phyloP scores from a whole-genome alignment of 2,888 invertebrate genomes.

The Coelinius sp. region DNA sequence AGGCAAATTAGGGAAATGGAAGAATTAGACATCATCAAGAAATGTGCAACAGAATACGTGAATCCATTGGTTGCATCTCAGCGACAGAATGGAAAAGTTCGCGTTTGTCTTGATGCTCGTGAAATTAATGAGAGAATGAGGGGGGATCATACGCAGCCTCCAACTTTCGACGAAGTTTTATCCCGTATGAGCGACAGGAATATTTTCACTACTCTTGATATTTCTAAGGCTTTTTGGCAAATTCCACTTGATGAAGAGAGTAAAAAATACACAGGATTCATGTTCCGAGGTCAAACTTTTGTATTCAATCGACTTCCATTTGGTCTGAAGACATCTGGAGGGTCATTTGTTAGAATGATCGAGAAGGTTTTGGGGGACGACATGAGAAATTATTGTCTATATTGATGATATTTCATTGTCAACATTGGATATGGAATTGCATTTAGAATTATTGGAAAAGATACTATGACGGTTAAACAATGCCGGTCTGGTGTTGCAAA shows the following conservation, averaged over 20 bases:
- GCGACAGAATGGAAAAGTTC: neutral
- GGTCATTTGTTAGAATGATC: slow-evolving; percentile 32
- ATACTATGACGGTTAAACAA: slow-evolving; percentile 24
- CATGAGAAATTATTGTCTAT: slow-evolving; percentile 28
- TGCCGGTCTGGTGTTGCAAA: slow-evolving; percentile 35
- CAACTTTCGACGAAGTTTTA: neutral
- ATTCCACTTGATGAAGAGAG: slow-evolving; percentile 28
- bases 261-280: slow-evolving; percentile 36
- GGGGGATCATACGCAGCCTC: neutral
- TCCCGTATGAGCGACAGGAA: slow-evolving; percentile 25
- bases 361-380: slow-evolving; percentile 25
- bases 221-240: slow-evolving; percentile 36
- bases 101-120: neutral
- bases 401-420: slow-evolving; percentile 37
- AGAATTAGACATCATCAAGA: neutral
- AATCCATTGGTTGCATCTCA: neutral
- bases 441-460: slow-evolving; percentile 10
- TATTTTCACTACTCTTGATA: slow-evolving; percentile 34
- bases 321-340: slow-evolving; percentile 34
- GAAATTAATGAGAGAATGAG: neutral
- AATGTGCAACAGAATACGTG: neutral
- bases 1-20: neutral
- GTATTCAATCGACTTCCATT: slow-evolving; percentile 36
- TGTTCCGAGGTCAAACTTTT: slow-evolving; percentile 30
- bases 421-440: slow-evolving; percentile 15